Evolutionary conservation across 2,797 vertebrate genomes (phyloP).

Genomic region (Squalus acanthias): DNA sequence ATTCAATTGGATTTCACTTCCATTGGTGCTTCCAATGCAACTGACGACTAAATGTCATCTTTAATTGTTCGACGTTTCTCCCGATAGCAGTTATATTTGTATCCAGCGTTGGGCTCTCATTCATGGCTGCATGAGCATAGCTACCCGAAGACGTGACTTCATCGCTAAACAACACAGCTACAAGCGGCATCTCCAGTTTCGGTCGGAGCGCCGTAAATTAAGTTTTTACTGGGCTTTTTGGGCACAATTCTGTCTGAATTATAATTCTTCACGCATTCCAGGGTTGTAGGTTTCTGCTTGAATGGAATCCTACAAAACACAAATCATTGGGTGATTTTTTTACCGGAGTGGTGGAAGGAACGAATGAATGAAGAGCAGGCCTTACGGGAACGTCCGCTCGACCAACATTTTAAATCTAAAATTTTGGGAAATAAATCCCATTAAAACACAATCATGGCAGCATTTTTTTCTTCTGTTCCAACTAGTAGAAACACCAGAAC

Average conservation of each 20-base stretch:
- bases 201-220: neutral
- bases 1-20: neutral
- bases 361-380: neutral
- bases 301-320: constrained; percentile 18
- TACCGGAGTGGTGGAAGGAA: neutral
- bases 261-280: constrained; percentile 29
- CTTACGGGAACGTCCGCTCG: neutral
- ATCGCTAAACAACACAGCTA: neutral
- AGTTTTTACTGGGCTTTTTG: neutral
- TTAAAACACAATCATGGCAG: neutral
- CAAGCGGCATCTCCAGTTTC: neutral
- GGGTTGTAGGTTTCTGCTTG: neutral
- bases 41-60: neutral
- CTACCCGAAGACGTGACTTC: neutral
- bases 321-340: neutral
- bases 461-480: neutral
- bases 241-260: neutral
- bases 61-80: neutral
- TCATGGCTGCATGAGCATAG: neutral
- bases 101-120: neutral
- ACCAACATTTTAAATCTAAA: neutral
- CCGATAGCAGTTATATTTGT: neutral
- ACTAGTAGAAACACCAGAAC: neutral
- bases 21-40: neutral
- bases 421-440: neutral